Percentiles rank a stretch among this genome's conserved stretches.
Evolutionary conservation across 2,797 vertebrate species (phyloP).

Genomic region (Rhinogobio ventralis): DNA sequence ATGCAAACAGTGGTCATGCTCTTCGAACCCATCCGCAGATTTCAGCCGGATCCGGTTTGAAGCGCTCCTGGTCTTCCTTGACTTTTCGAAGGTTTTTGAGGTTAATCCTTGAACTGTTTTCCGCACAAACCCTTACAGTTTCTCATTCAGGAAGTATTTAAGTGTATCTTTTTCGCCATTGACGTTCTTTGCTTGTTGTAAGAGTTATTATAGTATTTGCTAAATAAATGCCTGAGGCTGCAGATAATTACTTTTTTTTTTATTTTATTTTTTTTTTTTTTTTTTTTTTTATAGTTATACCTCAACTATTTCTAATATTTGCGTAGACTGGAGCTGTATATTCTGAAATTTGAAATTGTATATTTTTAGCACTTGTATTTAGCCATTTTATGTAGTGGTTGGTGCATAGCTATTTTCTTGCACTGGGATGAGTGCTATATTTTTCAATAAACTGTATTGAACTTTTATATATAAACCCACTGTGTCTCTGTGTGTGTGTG

Average conservation of each 20-base stretch:
- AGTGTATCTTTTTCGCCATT: constrained; percentile 34
- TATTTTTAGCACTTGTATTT: constrained; percentile 72
- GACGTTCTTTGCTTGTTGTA: constrained; percentile 42
- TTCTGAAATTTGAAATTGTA: constrained; percentile 79
- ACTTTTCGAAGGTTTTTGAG: constrained; percentile 3
- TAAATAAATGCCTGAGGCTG: constrained; percentile 73
- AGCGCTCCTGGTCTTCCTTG: constrained; percentile 24
- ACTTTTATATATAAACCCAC: constrained; percentile 80
- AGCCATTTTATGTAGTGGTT: constrained; percentile 72
- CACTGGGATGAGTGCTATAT: constrained; percentile 74
- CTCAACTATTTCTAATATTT: constrained; percentile 73
- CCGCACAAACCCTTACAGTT: constrained; percentile 37
- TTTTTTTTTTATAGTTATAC: constrained; percentile 63
- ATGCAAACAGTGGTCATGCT: constrained; percentile 55
- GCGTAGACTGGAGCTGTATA: constrained; percentile 78
- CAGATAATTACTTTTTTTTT: constrained; percentile 62
- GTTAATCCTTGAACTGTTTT: constrained; percentile 22
- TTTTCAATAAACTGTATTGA: constrained; percentile 76
- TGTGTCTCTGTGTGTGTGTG: not conserved
- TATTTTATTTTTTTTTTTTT: constrained; percentile 40
- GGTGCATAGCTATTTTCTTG: constrained; percentile 66
- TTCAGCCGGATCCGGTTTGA: constrained; percentile 8
- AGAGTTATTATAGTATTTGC: constrained; percentile 39
- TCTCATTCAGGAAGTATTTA: constrained; percentile 58
- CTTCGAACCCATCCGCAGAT: not conserved